Evolutionary conservation across 2,888 invertebrate genomes (phyloP).

Genomic region (Philereme transversata): DNA sequence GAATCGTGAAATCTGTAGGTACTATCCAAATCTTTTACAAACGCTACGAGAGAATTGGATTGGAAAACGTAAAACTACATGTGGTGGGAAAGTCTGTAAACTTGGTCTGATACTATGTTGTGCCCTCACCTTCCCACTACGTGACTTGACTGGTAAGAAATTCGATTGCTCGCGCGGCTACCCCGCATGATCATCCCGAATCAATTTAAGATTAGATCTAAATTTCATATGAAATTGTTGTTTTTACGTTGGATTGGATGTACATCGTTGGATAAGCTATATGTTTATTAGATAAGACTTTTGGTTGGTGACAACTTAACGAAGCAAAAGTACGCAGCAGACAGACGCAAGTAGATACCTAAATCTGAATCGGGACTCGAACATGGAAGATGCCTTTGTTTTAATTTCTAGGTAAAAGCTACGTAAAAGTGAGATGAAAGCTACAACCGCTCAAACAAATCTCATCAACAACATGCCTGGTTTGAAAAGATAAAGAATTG

Average conservation of each 20-base stretch:
- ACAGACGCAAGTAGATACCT: too few relatives aligned
- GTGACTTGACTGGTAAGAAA: slow-evolving; percentile 62
- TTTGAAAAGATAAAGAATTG: too few relatives aligned
- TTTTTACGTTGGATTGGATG: slow-evolving; percentile 20
- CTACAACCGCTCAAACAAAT: too few relatives aligned
- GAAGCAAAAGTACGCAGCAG: too few relatives aligned
- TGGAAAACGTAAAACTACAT: slow-evolving; percentile 18
- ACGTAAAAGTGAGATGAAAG: too few relatives aligned
- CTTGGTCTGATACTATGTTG: slow-evolving; percentile 22
- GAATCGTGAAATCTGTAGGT: too few relatives aligned
- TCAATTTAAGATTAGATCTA: slow-evolving; percentile 74
- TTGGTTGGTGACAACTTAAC: too few relatives aligned
- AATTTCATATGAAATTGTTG: slow-evolving; percentile 59
- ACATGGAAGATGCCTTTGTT: too few relatives aligned
- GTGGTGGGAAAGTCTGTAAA: slow-evolving; percentile 26
- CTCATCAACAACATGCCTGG: too few relatives aligned
- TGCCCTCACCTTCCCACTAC: slow-evolving; percentile 46
- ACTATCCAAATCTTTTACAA: slow-evolving; percentile 1
- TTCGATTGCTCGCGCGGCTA: slow-evolving; percentile 61
- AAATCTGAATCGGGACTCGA: too few relatives aligned
- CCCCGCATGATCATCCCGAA: slow-evolving; percentile 59
- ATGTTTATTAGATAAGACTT: not conserved
- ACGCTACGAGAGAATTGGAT: slow-evolving; percentile 1
- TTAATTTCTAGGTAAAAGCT: too few relatives aligned
- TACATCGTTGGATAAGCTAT: slow-evolving; percentile 11